phyloP scores from a whole-genome alignment of 2,888 invertebrate genomes.

The Tricholauxania praeusta region DNA sequence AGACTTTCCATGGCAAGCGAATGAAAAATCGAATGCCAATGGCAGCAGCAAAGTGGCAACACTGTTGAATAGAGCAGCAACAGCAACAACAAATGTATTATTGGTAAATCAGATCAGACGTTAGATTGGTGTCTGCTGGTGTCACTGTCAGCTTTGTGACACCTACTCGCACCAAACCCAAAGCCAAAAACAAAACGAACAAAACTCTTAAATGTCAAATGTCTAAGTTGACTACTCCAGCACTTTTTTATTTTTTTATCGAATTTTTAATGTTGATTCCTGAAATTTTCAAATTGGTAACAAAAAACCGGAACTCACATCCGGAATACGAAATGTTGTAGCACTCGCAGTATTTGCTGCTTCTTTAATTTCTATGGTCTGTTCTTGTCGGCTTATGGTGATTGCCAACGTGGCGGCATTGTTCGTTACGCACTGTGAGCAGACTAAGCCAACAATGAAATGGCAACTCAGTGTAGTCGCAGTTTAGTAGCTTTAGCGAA shows the following conservation, averaged over 20 bases:
- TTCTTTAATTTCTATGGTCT: conserved; percentile 6
- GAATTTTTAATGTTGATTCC: conserved; percentile 15
- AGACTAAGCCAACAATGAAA: conserved; percentile 46
- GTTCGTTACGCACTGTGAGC: conserved; percentile 61
- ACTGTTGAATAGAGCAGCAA: neutral
- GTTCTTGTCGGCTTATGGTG: conserved; percentile 53
- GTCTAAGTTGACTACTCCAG: conserved; percentile 1
- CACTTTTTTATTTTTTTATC: conserved; percentile 15
- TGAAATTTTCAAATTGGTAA: conserved; percentile 47
- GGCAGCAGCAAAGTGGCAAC: conserved; percentile 14
- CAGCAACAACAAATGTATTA: no score
- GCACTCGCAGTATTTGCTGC: conserved; percentile 23
- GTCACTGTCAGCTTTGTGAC: neutral
- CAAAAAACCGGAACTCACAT: conserved; percentile 66
- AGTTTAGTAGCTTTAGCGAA: neutral
- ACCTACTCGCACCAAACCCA: no score
- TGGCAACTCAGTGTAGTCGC: neutral
- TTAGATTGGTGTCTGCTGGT: neutral
- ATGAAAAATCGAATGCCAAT: conserved; percentile 39
- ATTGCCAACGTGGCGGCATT: conserved; percentile 40
- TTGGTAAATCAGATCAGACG: no score
- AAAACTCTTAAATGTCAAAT: conserved; percentile 35
- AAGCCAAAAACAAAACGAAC: neutral
- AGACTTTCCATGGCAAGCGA: neutral
- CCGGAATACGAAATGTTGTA: conserved; percentile 51